A percentile compares a stretch with the other conserved stretches of the same genome.
These are phyloP conservation scores for Pimpla rufipes DNA, from an alignment of 2,888 invertebrate species.

Conservation along the genomic window DNA sequence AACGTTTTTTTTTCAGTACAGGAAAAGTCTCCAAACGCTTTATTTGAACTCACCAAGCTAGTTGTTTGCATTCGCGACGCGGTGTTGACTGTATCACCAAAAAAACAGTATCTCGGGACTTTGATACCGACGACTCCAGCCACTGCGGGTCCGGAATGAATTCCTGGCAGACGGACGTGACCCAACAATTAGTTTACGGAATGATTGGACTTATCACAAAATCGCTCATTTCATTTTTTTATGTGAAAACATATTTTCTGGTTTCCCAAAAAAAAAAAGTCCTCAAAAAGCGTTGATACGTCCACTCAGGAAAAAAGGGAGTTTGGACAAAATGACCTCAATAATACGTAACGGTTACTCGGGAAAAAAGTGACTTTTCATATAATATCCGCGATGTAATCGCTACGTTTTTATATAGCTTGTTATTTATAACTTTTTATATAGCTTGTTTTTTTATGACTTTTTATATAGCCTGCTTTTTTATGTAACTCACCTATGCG, in stretches of 20 bases:
- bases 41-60: conserved; percentile 86
- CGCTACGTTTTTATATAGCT: too few relatives aligned
- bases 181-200: neutral
- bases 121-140: conserved; percentile 95
- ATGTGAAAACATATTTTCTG: too few relatives aligned
- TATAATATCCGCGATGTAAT: too few relatives aligned
- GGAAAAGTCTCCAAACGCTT: conserved; percentile 11
- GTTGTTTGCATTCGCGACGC: conserved; percentile 95
- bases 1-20: neutral
- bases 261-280: too few relatives aligned
- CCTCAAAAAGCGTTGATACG: too few relatives aligned
- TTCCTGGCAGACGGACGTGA: conserved; percentile 85
- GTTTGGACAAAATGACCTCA: too few relatives aligned
- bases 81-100: conserved; percentile 96
- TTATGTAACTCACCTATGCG: conserved; percentile 87
- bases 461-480: too few relatives aligned
- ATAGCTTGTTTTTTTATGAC: too few relatives aligned
- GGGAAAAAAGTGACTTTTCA: too few relatives aligned
- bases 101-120: conserved; percentile 94
- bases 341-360: too few relatives aligned
- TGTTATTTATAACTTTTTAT: too few relatives aligned
- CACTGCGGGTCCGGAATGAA: conserved; percentile 95
- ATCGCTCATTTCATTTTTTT: conserved; percentile 3
- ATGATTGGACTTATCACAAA: neutral
- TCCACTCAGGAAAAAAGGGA: too few relatives aligned